Evolutionary conservation across 2,888 invertebrate genomes (phyloP).

Genomic region (Chloromyia formosa): DNA sequence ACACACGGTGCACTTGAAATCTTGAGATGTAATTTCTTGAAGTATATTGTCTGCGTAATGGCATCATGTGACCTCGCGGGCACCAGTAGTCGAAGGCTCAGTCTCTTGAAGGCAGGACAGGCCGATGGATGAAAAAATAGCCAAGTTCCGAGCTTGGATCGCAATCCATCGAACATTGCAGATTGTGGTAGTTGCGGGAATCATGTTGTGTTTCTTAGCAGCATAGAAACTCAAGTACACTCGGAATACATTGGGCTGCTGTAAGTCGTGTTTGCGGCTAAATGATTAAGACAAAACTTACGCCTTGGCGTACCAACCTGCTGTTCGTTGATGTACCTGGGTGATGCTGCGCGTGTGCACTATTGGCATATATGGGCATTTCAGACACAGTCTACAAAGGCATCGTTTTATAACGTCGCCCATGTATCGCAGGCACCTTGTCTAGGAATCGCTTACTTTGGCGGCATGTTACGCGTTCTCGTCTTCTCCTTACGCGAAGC

Average conservation of each 20-base stretch:
- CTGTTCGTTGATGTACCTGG: conserved; percentile 15
- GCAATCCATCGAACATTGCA: conserved; percentile 1
- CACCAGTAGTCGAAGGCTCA: conserved; percentile 8
- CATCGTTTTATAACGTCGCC: conserved; percentile 4
- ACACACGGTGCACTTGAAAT: conserved; percentile 1
- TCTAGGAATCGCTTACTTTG: conserved; percentile 1
- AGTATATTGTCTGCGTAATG: conserved; percentile 33
- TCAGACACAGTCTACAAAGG: conserved; percentile 9
- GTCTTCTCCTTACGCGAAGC: conserved; percentile 46
- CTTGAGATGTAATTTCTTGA: background rate
- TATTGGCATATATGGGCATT: conserved; percentile 34
- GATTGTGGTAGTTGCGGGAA: conserved; percentile 45
- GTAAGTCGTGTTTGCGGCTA: conserved; percentile 45
- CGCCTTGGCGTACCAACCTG: conserved; percentile 38
- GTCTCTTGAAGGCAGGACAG: no score
- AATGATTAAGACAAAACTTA: conserved; percentile 49
- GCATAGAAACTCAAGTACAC: no score
- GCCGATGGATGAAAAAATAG: conserved; percentile 17
- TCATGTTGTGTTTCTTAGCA: conserved; percentile 43
- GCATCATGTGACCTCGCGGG: conserved; percentile 26
- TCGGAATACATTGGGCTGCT: conserved; percentile 19
- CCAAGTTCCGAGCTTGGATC: conserved; percentile 2
- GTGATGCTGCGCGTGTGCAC: conserved; percentile 8
- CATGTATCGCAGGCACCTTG: conserved; percentile 23
- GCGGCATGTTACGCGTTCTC: conserved; percentile 20